These are phyloP conservation scores for Dryas iulia DNA, from an alignment of 1,140 invertebrate genomes.

Conservation along the genomic window DNA sequence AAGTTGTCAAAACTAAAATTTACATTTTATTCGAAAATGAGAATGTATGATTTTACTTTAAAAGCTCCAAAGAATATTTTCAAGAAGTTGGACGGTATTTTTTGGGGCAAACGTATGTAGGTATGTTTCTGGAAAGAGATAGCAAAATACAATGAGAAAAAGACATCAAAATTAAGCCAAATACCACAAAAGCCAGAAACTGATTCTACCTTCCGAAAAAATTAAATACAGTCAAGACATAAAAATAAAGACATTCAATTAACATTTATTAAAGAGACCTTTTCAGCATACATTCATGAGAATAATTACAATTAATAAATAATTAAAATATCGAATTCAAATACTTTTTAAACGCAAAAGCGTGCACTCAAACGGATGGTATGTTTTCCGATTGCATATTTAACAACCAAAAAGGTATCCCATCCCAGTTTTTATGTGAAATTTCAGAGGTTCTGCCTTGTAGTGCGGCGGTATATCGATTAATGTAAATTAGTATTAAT, in stretches of 20 bases:
- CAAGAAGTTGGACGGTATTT: neutral
- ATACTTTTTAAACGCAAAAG: neutral
- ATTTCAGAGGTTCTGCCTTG: neutral
- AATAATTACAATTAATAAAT: neutral
- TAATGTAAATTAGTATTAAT: slow-evolving; percentile 25
- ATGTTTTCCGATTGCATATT: neutral
- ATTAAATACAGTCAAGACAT: no score
- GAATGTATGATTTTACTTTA: neutral
- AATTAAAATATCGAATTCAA: neutral
- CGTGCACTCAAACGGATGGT: neutral
- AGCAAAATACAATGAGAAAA: no score
- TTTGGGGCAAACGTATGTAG: no score
- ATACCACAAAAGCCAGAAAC: no score
- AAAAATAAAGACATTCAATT: no score
- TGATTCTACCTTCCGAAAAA: no score
- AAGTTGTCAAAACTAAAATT: slow-evolving; percentile 25
- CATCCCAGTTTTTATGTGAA: neutral
- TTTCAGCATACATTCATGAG: neutral
- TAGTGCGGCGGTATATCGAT: slow-evolving; percentile 4
- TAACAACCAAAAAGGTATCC: neutral
- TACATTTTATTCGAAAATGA: slow-evolving; percentile 17
- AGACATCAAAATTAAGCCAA: no score
- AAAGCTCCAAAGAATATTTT: neutral
- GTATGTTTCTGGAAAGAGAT: no score
- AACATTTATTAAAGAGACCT: no score